phyloP scores from a whole-genome alignment of 2,113 vertebrate species.

The Oenanthe melanoleuca region DNA sequence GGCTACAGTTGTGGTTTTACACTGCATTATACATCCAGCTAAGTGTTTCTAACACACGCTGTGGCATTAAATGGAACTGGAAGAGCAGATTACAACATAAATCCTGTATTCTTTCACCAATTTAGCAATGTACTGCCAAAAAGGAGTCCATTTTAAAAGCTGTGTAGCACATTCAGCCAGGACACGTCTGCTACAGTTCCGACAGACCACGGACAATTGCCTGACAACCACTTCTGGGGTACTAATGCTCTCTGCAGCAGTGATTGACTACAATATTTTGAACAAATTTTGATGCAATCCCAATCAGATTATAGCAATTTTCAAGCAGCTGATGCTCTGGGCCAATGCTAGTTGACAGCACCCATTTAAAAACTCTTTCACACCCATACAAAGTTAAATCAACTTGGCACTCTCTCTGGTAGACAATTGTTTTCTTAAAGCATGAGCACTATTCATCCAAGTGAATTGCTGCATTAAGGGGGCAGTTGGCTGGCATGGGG shows the following conservation, averaged over 20 bases:
- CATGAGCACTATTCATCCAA: conserved; percentile 58
- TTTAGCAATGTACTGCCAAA: not conserved
- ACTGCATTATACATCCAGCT: not conserved
- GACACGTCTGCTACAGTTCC: not conserved
- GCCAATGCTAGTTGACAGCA: conserved; percentile 24
- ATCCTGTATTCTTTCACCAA: not conserved
- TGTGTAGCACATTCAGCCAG: not conserved
- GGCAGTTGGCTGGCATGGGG: conserved; percentile 59
- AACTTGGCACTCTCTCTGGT: conserved; percentile 64
- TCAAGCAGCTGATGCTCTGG: conserved; percentile 27
- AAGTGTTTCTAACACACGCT: not conserved
- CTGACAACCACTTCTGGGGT: conserved; percentile 2
- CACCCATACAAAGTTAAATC: conserved; percentile 66
- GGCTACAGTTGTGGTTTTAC: conserved; percentile 10
- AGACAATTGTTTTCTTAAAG: conserved; percentile 65
- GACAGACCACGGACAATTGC: not conserved
- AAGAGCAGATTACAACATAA: conserved; percentile 24
- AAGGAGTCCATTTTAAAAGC: conserved; percentile 16
- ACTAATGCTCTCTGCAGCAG: not conserved
- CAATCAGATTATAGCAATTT: conserved; percentile 34
- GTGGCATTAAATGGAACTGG: not conserved
- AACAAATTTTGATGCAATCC: conserved; percentile 24
- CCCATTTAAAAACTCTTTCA: conserved; percentile 55
- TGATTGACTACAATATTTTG: conserved; percentile 3
- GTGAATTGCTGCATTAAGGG: conserved; percentile 68